These are phyloP conservation scores for Akabosia matsudoensis DNA, from an alignment of 1,140 invertebrate genomes.

Conservation along the genomic window DNA sequence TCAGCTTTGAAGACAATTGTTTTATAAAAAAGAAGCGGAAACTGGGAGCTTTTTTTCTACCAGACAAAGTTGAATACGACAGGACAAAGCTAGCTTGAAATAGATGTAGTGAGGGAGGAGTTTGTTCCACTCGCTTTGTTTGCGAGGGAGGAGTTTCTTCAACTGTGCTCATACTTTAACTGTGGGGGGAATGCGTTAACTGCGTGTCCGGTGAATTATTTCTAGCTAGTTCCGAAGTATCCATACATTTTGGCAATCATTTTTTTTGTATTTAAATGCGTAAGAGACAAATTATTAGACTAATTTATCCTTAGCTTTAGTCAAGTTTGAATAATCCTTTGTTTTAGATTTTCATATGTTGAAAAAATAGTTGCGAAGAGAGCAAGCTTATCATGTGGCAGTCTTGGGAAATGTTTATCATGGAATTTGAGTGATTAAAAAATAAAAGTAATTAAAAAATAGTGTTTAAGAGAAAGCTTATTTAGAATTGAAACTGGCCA, in stretches of 20 bases:
- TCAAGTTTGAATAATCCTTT: background rate
- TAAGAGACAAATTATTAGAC: background rate
- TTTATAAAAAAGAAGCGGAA: background rate
- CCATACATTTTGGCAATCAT: conserved; percentile 8
- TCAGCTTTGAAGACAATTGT: background rate
- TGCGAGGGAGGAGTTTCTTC: too few species aligned
- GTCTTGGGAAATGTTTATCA: background rate
- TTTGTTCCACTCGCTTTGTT: too few species aligned
- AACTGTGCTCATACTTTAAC: conserved; percentile 19
- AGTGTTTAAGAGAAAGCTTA: background rate
- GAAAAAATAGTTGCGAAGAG: too few species aligned
- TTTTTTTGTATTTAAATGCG: conserved; percentile 15
- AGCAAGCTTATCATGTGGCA: too few species aligned
- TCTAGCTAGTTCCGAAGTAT: background rate
- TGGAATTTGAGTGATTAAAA: background rate
- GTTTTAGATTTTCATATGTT: background rate
- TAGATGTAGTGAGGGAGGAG: too few species aligned
- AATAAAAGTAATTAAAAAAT: background rate
- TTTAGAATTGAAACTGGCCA: background rate
- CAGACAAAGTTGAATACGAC: too few species aligned
- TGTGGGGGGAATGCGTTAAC: background rate
- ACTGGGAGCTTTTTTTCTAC: conserved; percentile 15
- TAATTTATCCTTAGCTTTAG: background rate
- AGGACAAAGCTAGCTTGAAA: too few species aligned
- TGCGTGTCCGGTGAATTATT: conserved; percentile 13